Base-by-base conservation (phyloP, 1,140 invertebrate genomes). In the Cyclargus thomasi region DNA sequence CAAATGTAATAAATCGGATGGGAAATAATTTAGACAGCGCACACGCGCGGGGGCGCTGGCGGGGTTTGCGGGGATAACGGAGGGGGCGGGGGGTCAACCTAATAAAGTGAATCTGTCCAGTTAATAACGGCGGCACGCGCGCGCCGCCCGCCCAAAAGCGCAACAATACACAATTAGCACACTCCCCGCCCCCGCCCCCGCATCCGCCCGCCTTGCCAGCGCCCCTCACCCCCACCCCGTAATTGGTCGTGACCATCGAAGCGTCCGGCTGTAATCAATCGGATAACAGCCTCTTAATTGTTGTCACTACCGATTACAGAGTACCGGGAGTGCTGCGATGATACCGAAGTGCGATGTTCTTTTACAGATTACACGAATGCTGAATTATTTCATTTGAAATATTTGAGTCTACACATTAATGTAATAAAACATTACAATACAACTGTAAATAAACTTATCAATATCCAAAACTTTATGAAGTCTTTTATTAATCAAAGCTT, bases 81-180 rank as follows among this genome's bases (percentile, higher is more conserved):
- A 63, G 53, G 53, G 20, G 35, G 29, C 39, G 65, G 53, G 69
- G 64, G 73, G 67, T 67, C 68, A 72, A 74, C 53, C 72, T 76
- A 81, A 81, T 78, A 77, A 80, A 77, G 74, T 72, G 69, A 74
- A 74, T 76, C 73, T 74, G 68, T 70, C 63, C 66, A 67, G 57
- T 67, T 70, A 73, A 73, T 73, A 73, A 72, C 55, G 70, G 21
- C 22, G 71, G 63, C 69, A 62, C 71, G 70, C 69, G 74, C 35
- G 23, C 17, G 23, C 57, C 75, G 80, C 79, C 79, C 65, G 71
- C 66, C 79, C 81, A 77, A 77, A 85, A 76, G 81, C 75, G 78
- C 80, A 84, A 81, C 79, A 81, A 81, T 78, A 69, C 71, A 71
- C 82, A 86, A 85, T 86, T 86, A 86, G 77, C 75, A 69, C 73